Conservation (phyloP, 2,797 vertebrate species). For the Eidolon dupreanum region DNA sequence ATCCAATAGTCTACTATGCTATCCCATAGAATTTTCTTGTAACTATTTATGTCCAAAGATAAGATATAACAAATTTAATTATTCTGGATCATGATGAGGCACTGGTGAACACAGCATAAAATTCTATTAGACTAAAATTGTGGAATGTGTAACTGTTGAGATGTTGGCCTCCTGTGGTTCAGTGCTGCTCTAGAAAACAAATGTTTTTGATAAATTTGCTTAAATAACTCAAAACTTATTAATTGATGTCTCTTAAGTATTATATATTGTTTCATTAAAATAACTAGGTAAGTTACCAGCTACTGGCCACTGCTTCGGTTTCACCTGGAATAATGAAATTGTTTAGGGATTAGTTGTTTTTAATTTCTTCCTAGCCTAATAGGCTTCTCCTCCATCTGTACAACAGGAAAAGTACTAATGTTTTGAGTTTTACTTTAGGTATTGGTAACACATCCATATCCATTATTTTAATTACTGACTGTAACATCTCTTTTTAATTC, state of each 20-base stretch:
- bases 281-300: neutral
- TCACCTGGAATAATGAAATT: slow-evolving; percentile 20
- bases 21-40: neutral
- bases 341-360: neutral
- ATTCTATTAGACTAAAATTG: neutral
- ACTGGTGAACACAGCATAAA: neutral
- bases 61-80: neutral
- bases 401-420: neutral
- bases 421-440: neutral
- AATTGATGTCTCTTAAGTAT: neutral
- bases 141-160: neutral
- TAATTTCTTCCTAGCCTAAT: neutral
- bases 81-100: neutral
- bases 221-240: neutral
- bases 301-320: neutral
- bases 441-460: neutral
- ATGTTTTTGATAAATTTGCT: neutral
- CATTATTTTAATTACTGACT: neutral
- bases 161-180: neutral
- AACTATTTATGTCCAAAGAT: neutral
- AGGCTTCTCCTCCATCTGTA: neutral
- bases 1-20: neutral
- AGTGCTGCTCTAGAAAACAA: neutral
- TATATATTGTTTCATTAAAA: slow-evolving; percentile 8
- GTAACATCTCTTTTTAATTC: slow-evolving; percentile 19